Conservation (phyloP, 2,888 invertebrate genomes). For the Dusona sp. region DNA sequence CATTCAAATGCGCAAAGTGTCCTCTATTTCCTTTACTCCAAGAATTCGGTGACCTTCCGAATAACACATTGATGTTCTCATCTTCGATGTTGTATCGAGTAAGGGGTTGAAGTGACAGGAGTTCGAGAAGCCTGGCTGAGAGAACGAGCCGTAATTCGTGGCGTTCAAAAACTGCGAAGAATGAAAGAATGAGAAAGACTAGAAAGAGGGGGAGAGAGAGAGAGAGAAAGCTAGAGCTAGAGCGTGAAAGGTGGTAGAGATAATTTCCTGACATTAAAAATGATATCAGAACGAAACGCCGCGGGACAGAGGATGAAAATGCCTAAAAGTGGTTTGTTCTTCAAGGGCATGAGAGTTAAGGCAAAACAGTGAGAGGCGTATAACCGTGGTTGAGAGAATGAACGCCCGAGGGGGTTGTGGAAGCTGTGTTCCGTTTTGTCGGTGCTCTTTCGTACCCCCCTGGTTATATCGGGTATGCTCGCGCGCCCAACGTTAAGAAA, state of each 20-base stretch:
- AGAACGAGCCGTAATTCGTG: neutral
- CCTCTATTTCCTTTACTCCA: neutral
- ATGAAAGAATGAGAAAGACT: neutral
- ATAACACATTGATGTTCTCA: neutral
- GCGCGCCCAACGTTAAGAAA: slow-evolving; percentile 73
- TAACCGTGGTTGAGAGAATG: slow-evolving; percentile 71
- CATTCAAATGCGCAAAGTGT: neutral
- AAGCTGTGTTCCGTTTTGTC: slow-evolving; percentile 62
- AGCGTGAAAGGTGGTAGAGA: slow-evolving; percentile 74
- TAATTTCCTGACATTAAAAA: slow-evolving; percentile 84
- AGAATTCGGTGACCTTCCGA: neutral
- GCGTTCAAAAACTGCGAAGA: slow-evolving; percentile 3
- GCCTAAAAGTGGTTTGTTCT: slow-evolving; percentile 67
- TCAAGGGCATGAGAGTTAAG: slow-evolving; percentile 40
- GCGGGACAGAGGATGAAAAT: slow-evolving; percentile 79
- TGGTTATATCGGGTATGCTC: slow-evolving; percentile 31
- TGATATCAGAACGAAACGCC: slow-evolving; percentile 81
- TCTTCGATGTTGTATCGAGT: slow-evolving; percentile 3
- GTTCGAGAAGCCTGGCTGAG: slow-evolving; percentile 10
- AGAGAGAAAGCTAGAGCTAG: slow-evolving; percentile 36
- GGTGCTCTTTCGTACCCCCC: slow-evolving; percentile 15
- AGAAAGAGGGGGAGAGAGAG: neutral
- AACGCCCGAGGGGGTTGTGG: slow-evolving; percentile 64
- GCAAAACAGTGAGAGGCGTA: slow-evolving; percentile 69
- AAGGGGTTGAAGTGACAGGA: slow-evolving; percentile 23